Evolutionary conservation across 2,888 invertebrate genomes (phyloP).

Genomic region (Xestia rhomboidea): DNA sequence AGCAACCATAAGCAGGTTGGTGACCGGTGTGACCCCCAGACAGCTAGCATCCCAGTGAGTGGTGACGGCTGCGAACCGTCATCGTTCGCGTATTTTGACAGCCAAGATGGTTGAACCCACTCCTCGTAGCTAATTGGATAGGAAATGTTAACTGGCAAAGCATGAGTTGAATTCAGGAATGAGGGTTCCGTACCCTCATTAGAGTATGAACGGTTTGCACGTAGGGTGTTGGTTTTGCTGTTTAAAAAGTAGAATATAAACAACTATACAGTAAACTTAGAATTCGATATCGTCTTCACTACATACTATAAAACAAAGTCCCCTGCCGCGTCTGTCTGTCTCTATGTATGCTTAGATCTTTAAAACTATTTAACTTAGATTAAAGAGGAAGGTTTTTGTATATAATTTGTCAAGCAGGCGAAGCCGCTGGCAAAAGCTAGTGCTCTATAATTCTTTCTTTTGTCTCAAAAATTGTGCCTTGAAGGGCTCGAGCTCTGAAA

Average conservation of each 20-base stretch:
- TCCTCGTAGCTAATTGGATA: conserved; percentile 37
- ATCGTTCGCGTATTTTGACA: conserved; percentile 36
- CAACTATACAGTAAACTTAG: background rate
- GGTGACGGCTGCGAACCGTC: conserved; percentile 44
- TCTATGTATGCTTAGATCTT: no score
- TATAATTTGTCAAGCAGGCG: no score
- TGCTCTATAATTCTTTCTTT: background rate
- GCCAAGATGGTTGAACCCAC: conserved; percentile 47
- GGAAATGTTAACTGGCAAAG: conserved; percentile 15
- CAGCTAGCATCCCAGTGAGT: conserved; percentile 31
- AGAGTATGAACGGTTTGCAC: background rate
- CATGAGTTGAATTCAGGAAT: background rate
- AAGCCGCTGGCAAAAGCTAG: no score
- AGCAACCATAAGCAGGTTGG: conserved; percentile 43
- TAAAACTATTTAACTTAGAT: no score
- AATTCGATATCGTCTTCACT: background rate
- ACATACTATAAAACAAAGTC: no score
- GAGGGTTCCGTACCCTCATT: conserved; percentile 2
- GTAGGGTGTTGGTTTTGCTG: background rate
- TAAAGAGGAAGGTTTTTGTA: no score
- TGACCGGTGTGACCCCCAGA: conserved; percentile 51
- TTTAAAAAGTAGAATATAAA: background rate
- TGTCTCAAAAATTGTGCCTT: background rate
- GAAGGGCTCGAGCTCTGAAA: background rate
- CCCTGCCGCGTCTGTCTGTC: no score